These are phyloP conservation scores for Sicus ferrugineus DNA, from an alignment of 2,888 invertebrate species.

Conservation along the genomic window DNA sequence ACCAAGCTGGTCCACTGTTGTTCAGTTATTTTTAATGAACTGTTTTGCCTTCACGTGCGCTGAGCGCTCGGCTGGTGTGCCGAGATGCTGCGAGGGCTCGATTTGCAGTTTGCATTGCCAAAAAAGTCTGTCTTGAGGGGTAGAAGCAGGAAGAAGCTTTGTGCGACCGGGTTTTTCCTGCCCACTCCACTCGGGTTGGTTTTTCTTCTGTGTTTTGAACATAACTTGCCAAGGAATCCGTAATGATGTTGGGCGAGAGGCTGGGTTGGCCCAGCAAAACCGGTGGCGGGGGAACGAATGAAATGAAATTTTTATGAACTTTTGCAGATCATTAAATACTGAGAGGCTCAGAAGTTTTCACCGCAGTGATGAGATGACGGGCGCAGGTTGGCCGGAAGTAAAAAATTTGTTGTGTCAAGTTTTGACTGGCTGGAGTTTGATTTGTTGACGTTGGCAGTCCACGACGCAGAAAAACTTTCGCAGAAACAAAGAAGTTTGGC, in stretches of 20 bases:
- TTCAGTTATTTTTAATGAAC: constrained; percentile 28
- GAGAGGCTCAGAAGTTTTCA: constrained; percentile 5
- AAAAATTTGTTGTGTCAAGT: constrained; percentile 20
- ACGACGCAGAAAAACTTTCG: neutral
- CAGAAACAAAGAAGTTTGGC: neutral
- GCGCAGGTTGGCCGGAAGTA: too few species aligned
- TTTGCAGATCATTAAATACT: constrained; percentile 28
- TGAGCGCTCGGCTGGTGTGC: constrained; percentile 6
- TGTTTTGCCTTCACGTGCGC: too few species aligned
- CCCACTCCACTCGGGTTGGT: neutral
- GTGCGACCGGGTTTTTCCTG: too few species aligned
- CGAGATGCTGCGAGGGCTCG: constrained; percentile 4
- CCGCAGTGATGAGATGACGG: neutral
- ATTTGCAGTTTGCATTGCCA: constrained; percentile 20
- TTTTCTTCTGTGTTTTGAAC: constrained; percentile 1
- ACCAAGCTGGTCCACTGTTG: neutral
- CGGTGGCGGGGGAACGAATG: constrained; percentile 4
- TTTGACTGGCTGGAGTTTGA: constrained; percentile 20
- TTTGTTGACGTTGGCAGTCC: constrained; percentile 26
- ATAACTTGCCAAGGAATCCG: constrained; percentile 23
- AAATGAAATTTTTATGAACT: constrained; percentile 25
- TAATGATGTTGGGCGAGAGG: constrained; percentile 13
- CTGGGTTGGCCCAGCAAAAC: neutral
- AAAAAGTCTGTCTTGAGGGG: constrained; percentile 13
- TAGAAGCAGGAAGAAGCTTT: constrained; percentile 16